Conservation (phyloP, 2,113 vertebrate species). For the Penelope pileata region DNA sequence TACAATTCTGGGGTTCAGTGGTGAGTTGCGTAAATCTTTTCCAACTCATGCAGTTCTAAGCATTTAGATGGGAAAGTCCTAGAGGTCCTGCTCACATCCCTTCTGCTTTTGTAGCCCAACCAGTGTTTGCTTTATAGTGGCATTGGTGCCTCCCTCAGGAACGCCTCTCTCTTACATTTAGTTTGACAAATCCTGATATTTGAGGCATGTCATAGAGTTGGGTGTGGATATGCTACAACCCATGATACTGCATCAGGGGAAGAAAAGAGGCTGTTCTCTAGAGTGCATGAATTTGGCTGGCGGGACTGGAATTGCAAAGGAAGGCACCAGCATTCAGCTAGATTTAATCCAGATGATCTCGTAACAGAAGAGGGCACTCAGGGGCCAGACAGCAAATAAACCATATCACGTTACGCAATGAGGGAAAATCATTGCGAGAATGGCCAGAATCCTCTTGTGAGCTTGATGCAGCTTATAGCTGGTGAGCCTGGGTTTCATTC, state of each 20-base stretch:
- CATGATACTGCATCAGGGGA: neutral
- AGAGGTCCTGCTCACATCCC: neutral
- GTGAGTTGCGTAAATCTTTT: neutral
- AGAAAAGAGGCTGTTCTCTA: neutral
- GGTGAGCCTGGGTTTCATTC: neutral
- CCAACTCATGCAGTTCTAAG: neutral
- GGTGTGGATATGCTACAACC: neutral
- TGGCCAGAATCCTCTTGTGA: neutral
- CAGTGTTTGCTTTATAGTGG: neutral
- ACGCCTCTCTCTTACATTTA: neutral
- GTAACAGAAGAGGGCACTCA: neutral
- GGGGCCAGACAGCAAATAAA: neutral
- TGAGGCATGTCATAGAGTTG: neutral
- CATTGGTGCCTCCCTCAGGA: neutral
- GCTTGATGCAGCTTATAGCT: neutral
- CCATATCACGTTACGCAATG: neutral
- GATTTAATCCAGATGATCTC: neutral
- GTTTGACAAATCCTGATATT: neutral
- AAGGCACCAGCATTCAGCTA: neutral
- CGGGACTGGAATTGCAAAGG: neutral
- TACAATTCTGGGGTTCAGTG: neutral
- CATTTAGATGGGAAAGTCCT: neutral
- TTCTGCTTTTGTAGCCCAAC: neutral
- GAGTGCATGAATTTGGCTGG: neutral
- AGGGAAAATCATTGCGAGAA: neutral